Evolutionary conservation across 2,113 vertebrate genomes (phyloP).

Genomic region (Cephalopterus ornatus): DNA sequence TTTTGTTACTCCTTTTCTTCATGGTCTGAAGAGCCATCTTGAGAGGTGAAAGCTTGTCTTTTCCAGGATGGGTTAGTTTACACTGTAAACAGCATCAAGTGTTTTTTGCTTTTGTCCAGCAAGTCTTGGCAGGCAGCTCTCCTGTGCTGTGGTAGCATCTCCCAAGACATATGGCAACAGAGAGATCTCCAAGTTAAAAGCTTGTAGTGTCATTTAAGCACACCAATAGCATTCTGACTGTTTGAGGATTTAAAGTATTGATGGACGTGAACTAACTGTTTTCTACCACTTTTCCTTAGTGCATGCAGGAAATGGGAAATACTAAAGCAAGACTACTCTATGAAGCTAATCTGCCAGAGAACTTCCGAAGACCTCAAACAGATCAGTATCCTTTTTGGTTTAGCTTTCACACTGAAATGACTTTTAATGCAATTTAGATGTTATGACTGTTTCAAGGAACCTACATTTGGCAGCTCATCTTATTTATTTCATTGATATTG

Average conservation of each 20-base stretch:
- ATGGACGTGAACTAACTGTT: background rate
- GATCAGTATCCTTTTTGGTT: constrained; percentile 94
- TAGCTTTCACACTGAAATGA: background rate
- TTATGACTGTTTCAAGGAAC: background rate
- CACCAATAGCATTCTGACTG: background rate
- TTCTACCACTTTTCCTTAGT: constrained; percentile 72
- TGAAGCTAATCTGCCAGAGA: constrained; percentile 95
- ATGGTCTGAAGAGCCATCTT: background rate
- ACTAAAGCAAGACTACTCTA: constrained; percentile 89
- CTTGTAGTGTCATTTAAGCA: background rate
- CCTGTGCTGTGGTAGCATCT: accelerated
- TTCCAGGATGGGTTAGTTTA: background rate
- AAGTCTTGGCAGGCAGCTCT: background rate
- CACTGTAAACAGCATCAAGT: background rate
- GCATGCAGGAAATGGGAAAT: constrained; percentile 98
- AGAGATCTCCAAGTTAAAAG: background rate
- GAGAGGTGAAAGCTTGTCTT: background rate
- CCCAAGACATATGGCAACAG: accelerated
- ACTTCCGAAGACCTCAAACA: constrained; percentile 93
- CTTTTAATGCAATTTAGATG: background rate
- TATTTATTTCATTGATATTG: background rate
- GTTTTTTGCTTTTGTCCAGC: background rate
- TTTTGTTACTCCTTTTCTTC: background rate
- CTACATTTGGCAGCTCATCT: background rate
- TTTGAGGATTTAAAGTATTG: background rate